Evolutionary conservation across 92 coral and sea anemone species (phyloP), one percentile per base, ranked within the genome.

Genomic region (Zoanthus gigantus): DNA sequence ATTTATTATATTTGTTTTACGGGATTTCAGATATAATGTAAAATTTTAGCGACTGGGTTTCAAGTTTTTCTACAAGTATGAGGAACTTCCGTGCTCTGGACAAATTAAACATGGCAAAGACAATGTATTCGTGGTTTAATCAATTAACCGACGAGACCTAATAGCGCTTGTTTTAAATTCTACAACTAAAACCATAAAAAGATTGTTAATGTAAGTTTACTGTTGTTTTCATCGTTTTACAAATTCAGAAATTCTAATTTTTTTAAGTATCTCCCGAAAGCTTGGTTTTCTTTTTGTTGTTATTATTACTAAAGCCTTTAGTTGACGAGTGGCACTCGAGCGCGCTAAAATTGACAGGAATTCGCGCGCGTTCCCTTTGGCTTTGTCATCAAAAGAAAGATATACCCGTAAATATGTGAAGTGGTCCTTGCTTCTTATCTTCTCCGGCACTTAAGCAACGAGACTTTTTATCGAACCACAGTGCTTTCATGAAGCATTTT

Each of bases 401-500:
- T 32, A 28, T 54, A 45, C 60, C 13, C 85, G 47, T 31, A 42
- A 81, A 65, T 34, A 47, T 28, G 74, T 67, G 44, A 46, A 81
- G 85, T 81, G 71, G 14, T 15, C 18, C 57, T 60, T 31, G 84
- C 72, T 79, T 47, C 72, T 65, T 45, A 81, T 81, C 85, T 46
- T 73, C 29, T 28, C 85, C 75, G 18, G 85, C 60, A 81, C 74
- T 81, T 81, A 65, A 66, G 32, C 85, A 54, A 50, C 17, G 18
- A 45, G 74, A 60, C 1, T 45, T 28, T 16, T 28, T 79, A 28
- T 63, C 84, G 17, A 57, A 76, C 63, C 10, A 37, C 9, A 76
- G 28, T 31, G 9, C 82, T 48, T 74, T 74, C 57, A 74, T n/a
- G 79, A 77, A 77, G 67, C 82, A 53, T 34, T 77, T 77, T 30